Evolutionary conservation across 2,113 vertebrate species (phyloP).

Genomic region (Herpailurus yagouaroundi): DNA sequence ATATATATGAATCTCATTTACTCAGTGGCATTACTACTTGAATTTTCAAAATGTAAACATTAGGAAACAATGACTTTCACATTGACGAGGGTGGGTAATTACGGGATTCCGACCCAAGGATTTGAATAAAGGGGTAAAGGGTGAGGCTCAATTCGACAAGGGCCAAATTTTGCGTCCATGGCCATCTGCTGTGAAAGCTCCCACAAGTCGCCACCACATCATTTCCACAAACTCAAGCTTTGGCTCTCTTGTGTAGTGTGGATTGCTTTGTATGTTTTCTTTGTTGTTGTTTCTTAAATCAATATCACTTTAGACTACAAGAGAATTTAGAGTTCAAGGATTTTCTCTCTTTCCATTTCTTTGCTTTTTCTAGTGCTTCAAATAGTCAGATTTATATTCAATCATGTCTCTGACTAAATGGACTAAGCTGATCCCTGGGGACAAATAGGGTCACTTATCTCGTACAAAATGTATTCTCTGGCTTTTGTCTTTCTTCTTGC

Average conservation of each 20-base stretch:
- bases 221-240: background rate
- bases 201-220: rapidly evolving
- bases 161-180: background rate
- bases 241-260: background rate
- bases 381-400: constrained; percentile 43
- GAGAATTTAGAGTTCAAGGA: background rate
- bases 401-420: background rate
- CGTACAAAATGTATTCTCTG: background rate
- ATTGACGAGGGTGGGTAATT: rapidly evolving
- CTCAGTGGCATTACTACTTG: background rate
- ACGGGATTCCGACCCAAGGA: background rate
- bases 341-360: background rate
- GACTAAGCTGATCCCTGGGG: background rate
- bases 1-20: background rate
- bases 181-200: background rate
- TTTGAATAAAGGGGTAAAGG: background rate
- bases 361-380: background rate
- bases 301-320: constrained; percentile 17
- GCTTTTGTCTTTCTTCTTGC: background rate
- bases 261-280: background rate
- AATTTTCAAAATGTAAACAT: background rate
- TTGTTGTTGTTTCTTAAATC: background rate
- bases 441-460: background rate
- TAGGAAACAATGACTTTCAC: background rate
- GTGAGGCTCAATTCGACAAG: background rate